phyloP scores from a whole-genome alignment of 2,113 vertebrate genomes.

The Cacatua alba region DNA sequence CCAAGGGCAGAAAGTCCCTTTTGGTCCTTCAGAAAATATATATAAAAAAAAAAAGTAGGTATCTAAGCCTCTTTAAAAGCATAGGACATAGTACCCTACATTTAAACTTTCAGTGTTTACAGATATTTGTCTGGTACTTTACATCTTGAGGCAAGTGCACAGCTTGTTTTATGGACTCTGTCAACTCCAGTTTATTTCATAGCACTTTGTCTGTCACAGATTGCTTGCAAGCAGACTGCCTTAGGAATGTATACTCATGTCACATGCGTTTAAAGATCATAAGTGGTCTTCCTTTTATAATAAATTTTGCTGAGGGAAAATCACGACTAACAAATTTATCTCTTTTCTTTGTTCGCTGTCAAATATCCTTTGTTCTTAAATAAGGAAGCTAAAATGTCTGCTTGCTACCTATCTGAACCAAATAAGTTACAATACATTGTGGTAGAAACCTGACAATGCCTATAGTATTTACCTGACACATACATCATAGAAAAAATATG shows the following conservation, averaged over 20 bases:
- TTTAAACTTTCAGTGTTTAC: neutral
- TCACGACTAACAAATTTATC: neutral
- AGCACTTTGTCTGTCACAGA: conserved; percentile 4
- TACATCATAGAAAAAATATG: neutral
- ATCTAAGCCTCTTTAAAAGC: neutral
- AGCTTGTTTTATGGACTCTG: conserved; percentile 59
- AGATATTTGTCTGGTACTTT: conserved; percentile 7
- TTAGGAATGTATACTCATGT: neutral
- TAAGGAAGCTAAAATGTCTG: neutral
- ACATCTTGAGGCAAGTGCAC: conserved; percentile 37
- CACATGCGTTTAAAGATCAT: conserved; percentile 20
- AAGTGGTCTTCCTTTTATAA: conserved; percentile 31
- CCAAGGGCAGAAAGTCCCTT: neutral
- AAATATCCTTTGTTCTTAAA: neutral
- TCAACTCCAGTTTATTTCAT: conserved; percentile 36
- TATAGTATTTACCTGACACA: neutral
- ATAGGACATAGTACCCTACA: neutral
- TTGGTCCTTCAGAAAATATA: neutral
- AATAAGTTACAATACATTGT: neutral
- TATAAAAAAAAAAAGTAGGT: neutral
- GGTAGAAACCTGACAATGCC: neutral
- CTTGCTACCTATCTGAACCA: neutral
- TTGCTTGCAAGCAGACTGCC: conserved; percentile 40
- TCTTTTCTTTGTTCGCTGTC: neutral
- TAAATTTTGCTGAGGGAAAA: conserved; percentile 26